These are phyloP conservation scores for Bruchidius siliquastri DNA, from an alignment of 2,888 invertebrate genomes.

Conservation along the genomic window DNA sequence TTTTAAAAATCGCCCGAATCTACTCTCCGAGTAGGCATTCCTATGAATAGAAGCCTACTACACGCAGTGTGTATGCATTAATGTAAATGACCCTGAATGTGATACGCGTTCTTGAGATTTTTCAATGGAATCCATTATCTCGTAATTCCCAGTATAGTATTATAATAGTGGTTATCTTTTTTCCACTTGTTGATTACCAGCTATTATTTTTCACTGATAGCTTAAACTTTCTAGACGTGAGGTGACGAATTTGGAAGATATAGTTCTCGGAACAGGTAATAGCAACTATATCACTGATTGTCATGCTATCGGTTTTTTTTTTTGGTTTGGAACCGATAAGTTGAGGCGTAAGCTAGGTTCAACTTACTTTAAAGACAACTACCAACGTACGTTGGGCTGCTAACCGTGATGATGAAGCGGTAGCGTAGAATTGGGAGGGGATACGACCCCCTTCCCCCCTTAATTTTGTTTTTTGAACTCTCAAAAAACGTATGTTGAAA, in stretches of 20 bases:
- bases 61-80: slow-evolving; percentile 17
- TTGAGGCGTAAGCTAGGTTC: too few relatives aligned
- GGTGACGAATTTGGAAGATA: neutral
- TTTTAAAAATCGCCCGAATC: neutral
- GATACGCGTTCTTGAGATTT: slow-evolving; percentile 21
- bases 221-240: neutral
- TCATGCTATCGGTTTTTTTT: neutral
- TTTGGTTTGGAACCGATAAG: too few relatives aligned
- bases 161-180: slow-evolving; percentile 1
- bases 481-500: too few relatives aligned
- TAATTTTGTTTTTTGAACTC: too few relatives aligned
- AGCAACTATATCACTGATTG: neutral
- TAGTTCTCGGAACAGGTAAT: neutral
- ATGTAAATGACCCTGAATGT: slow-evolving; percentile 28
- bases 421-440: too few relatives aligned
- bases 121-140: slow-evolving; percentile 26
- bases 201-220: neutral
- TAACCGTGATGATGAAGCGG: too few relatives aligned
- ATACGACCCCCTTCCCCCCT: too few relatives aligned
- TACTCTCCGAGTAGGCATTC: slow-evolving; percentile 10
- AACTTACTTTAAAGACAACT: too few relatives aligned
- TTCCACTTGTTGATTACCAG: neutral
- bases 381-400: too few relatives aligned
- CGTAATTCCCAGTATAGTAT: slow-evolving; percentile 21
- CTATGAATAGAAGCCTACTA: slow-evolving; percentile 14